Conservation (phyloP, 2,888 invertebrate genomes). For the Synanthedon andrenaeformis region DNA sequence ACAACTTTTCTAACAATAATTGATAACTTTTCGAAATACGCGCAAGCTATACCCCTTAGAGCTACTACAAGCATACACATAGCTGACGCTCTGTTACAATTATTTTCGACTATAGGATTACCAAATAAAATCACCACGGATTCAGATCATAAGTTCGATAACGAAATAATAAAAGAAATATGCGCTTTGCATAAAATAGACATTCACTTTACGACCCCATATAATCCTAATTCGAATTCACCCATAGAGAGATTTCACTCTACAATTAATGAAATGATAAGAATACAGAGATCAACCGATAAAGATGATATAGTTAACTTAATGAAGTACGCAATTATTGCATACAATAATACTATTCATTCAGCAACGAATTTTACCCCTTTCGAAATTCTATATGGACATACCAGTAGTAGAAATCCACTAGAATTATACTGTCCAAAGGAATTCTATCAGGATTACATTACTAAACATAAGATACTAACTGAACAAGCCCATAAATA, state of each 20-base stretch:
- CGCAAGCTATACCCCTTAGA: constrained; percentile 5
- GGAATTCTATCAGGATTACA: too few species aligned
- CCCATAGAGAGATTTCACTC: neutral
- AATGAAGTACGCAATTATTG: neutral
- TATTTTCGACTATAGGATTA: constrained; percentile 4
- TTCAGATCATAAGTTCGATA: neutral
- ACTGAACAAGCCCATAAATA: too few species aligned
- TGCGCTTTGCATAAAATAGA: neutral
- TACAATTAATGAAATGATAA: neutral
- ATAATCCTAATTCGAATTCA: neutral
- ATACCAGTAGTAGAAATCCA: neutral
- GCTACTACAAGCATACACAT: constrained; percentile 1
- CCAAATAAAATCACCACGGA: constrained; percentile 2
- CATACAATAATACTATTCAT: neutral
- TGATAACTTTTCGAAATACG: constrained; percentile 8
- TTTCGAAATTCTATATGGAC: neutral
- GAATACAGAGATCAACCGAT: neutral
- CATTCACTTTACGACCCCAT: neutral
- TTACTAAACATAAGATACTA: too few species aligned
- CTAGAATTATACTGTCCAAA: too few species aligned
- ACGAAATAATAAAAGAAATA: neutral
- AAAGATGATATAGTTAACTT: neutral
- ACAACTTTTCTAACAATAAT: neutral
- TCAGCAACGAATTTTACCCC: neutral
- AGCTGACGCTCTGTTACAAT: constrained; percentile 1